Conservation (phyloP, 1,140 invertebrate genomes). For the Palaemon carinicauda region DNA sequence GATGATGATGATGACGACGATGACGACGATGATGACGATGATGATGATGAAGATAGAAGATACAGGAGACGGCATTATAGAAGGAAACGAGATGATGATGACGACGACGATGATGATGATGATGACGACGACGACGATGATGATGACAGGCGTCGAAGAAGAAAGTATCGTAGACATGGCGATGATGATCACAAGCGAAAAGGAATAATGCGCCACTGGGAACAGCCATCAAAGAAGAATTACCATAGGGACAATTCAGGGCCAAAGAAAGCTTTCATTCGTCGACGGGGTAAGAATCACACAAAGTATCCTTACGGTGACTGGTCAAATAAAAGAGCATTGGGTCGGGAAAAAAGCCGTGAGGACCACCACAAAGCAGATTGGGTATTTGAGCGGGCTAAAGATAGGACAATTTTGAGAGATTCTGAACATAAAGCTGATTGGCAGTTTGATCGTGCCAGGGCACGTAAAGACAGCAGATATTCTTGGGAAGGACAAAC, state of each 20-base stretch:
- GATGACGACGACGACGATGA: slow-evolving; percentile 4
- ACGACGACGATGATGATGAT: slow-evolving; percentile 37
- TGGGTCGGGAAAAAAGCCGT: slow-evolving; percentile 14
- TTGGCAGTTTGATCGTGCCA: slow-evolving; percentile 51
- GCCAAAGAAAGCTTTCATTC: slow-evolving; percentile 49
- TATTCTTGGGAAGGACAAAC: background rate
- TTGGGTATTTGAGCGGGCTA: slow-evolving; percentile 36
- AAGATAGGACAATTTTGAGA: slow-evolving; percentile 4
- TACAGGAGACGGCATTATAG: background rate
- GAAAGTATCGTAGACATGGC: slow-evolving; percentile 6
- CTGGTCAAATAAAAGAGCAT: slow-evolving; percentile 12
- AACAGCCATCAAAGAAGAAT: slow-evolving; percentile 47
- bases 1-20: slow-evolving; percentile 36
- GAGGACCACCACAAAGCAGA: slow-evolving; percentile 44
- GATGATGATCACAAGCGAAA: slow-evolving; percentile 18
- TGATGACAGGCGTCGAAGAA: background rate
- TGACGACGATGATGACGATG: slow-evolving; percentile 28
- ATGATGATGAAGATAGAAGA: background rate
- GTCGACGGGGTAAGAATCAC: slow-evolving; percentile 53
- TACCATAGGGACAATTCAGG: slow-evolving; percentile 32
- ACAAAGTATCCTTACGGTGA: slow-evolving; percentile 4
- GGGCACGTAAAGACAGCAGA: slow-evolving; percentile 15
- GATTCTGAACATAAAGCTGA: slow-evolving; percentile 9
- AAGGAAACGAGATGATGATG: slow-evolving; percentile 1
- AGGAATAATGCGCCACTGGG: slow-evolving; percentile 49